These are phyloP conservation scores for Ficedula albicollis DNA, from an alignment of 2,797 vertebrate species.

Conservation along the genomic window DNA sequence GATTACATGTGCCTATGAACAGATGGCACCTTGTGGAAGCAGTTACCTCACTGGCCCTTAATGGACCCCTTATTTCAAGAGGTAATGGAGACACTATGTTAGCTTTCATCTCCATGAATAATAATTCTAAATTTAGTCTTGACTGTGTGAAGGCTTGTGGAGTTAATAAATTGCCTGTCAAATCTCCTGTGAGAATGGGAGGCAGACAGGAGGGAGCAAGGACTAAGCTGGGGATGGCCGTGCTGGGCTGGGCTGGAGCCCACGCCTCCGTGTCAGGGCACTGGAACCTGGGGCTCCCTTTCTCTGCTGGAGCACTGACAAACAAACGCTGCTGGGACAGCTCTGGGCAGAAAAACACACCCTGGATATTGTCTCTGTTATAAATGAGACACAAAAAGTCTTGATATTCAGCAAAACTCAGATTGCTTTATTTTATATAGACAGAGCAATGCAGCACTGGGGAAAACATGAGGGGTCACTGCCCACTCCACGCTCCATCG, in stretches of 20 bases:
- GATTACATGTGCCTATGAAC: background rate
- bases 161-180: slow-evolving; percentile 64
- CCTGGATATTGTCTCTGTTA: background rate
- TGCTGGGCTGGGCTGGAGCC: background rate
- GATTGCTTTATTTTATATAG: too few relatives aligned
- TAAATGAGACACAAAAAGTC: too few relatives aligned
- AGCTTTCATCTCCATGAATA: slow-evolving; percentile 34
- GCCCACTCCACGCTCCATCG: too few relatives aligned
- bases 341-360: background rate
- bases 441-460: too few relatives aligned
- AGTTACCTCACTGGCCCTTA: slow-evolving; percentile 32
- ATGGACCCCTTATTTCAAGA: slow-evolving; percentile 39
- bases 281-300: background rate
- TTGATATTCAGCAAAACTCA: too few relatives aligned
- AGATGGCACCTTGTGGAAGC: background rate
- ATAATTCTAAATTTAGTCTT: slow-evolving; percentile 44
- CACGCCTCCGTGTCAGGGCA: fast-evolving
- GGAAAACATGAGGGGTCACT: too few relatives aligned
- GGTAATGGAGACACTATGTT: slow-evolving; percentile 32
- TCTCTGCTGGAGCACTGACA: background rate
- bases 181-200: background rate
- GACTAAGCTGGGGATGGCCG: background rate
- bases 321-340: background rate
- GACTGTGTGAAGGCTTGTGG: slow-evolving; percentile 21
- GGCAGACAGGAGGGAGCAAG: background rate